phyloP scores from a whole-genome alignment of 2,113 vertebrate genomes.

The Phrynosoma blainvillii region DNA sequence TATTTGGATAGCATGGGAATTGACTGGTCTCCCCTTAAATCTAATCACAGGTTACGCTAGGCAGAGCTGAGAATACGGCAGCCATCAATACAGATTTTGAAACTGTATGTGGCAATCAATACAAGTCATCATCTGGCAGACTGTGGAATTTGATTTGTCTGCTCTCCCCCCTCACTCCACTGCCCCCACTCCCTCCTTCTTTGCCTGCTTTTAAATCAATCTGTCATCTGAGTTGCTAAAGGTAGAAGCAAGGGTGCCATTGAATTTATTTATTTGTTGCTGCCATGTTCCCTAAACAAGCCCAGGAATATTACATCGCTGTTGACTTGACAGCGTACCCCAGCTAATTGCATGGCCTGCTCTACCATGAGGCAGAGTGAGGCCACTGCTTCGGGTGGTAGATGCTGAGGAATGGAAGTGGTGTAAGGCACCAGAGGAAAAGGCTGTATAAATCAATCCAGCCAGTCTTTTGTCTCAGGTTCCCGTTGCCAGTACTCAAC shows the following conservation, averaged over 20 bases:
- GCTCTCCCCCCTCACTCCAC: neutral
- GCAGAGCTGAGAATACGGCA: constrained; percentile 12
- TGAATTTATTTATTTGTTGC: neutral
- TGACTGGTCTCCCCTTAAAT: constrained; percentile 48
- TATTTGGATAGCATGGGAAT: constrained; percentile 52
- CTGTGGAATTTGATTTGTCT: neutral
- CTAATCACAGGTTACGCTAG: constrained; percentile 57
- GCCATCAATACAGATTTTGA: constrained; percentile 25
- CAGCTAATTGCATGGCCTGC: neutral
- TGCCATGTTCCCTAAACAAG: neutral
- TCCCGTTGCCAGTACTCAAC: no score
- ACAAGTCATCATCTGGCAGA: constrained; percentile 29
- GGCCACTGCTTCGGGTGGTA: neutral
- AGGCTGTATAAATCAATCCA: no score
- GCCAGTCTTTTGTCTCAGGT: no score
- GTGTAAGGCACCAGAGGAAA: no score
- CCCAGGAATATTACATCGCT: no score
- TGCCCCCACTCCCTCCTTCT: neutral
- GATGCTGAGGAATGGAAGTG: no score
- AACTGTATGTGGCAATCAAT: constrained; percentile 24
- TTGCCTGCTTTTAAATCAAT: constrained; percentile 30
- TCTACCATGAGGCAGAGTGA: neutral
- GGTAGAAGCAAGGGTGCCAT: accelerated
- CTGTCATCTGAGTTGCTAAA: constrained; percentile 9
- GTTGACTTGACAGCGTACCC: no score